These are phyloP conservation scores for Isurus oxyrinchus DNA, from an alignment of 2,113 vertebrate genomes.

Conservation along the genomic window DNA sequence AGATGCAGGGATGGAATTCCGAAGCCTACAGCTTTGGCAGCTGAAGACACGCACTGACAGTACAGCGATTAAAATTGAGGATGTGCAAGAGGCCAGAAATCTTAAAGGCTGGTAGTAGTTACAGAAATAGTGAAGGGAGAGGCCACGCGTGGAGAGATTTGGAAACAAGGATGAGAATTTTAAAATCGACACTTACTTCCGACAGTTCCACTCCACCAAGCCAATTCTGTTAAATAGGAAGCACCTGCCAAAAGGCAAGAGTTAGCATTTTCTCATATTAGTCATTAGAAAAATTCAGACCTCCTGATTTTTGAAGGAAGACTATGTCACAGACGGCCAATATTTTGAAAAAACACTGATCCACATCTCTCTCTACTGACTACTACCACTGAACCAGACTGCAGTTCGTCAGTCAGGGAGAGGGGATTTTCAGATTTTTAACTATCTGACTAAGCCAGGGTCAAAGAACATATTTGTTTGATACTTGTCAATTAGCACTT, in stretches of 20 bases:
- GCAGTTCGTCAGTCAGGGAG: neutral
- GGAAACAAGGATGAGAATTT: neutral
- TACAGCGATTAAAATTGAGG: neutral
- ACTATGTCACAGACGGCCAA: neutral
- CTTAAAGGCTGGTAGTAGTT: neutral
- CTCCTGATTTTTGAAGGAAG: neutral
- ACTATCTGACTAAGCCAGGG: neutral
- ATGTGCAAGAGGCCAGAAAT: neutral
- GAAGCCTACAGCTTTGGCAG: neutral
- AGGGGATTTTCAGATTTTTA: neutral
- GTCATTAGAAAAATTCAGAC: neutral
- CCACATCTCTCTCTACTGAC: neutral
- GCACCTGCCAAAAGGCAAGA: constrained; percentile 61
- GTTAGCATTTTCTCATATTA: neutral
- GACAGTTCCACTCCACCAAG: constrained; percentile 92
- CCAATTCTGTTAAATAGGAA: constrained; percentile 77
- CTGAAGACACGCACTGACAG: neutral
- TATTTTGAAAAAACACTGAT: neutral
- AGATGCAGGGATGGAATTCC: neutral
- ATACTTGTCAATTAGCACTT: neutral
- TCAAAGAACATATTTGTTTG: neutral
- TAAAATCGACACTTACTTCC: constrained; percentile 74
- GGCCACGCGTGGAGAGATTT: neutral
- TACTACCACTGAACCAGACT: neutral
- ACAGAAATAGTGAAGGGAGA: neutral